phyloP scores from a whole-genome alignment of 2,888 invertebrate species.

The Oscheius sp. region DNA sequence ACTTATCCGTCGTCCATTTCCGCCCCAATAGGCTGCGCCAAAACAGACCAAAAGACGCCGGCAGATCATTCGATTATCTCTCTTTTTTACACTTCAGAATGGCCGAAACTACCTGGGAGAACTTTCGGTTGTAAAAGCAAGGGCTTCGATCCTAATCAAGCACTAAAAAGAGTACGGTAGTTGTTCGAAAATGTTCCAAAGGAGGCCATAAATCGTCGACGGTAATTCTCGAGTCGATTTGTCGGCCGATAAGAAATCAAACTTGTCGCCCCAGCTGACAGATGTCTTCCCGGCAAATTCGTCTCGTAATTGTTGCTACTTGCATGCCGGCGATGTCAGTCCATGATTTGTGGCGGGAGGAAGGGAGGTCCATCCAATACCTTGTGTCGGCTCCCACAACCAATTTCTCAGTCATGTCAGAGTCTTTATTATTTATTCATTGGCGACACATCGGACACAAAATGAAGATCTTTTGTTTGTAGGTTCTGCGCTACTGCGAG shows the following conservation, averaged over 20 bases:
- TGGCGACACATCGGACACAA: not conserved
- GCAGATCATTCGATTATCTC: conserved; percentile 14
- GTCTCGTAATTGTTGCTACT: conserved; percentile 11
- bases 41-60: conserved; percentile 9
- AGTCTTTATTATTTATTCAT: conserved; percentile 16
- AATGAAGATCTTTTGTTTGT: conserved; percentile 69
- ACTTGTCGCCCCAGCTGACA: conserved; percentile 4
- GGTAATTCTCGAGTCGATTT: not conserved
- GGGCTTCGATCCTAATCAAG: too few species aligned
- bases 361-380: not conserved
- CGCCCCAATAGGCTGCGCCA: not conserved
- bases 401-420: conserved; percentile 27
- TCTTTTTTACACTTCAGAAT: too few species aligned
- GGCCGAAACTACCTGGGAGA: too few species aligned
- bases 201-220: not conserved
- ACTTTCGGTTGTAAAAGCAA: too few species aligned
- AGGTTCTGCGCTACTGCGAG: conserved; percentile 96
- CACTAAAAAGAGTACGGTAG: too few species aligned
- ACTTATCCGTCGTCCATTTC: conserved; percentile 3
- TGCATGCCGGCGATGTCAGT: conserved; percentile 6
- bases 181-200: too few species aligned
- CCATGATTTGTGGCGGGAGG: conserved; percentile 13
- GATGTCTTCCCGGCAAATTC: not conserved
- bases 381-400: not conserved
- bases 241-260: conserved; percentile 7